Evolutionary conservation across 2,888 invertebrate genomes (phyloP), one percentile per base, ranked within the genome.

Genomic region (Diarsia brunnea): DNA sequence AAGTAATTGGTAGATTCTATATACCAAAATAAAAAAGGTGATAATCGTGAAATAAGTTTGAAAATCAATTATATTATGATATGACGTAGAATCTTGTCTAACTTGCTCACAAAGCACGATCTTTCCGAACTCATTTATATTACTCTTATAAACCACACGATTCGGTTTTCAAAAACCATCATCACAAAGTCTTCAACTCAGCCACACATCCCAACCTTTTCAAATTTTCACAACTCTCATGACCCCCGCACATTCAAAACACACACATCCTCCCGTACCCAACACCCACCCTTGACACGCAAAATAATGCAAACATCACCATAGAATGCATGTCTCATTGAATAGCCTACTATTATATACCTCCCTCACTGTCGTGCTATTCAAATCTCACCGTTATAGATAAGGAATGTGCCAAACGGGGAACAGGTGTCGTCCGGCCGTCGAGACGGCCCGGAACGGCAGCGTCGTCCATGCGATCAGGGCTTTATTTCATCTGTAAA

Each of bases 401-500:
- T 92, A 93, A 92, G 93, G 92, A 88, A 78, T 88, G 86, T 80
- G 89, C 82, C 89, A 90, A 91, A 91, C 92, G 88, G 91, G 89
- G 90, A 91, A 88, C 87, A 76, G 84, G 68, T 73, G 78, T 90
- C 91, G 90, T 90, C 92, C 91, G 91, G 90, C 69, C 71, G 84
- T 78, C 89, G 88, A 88, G 91, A 89, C 87, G 87, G 88, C 90
- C 89, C 91, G 88, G 87, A 81, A 85, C 78, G 65, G 74, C 72
- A 81, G 80, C 83, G 85, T 87, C 91, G 89, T 91, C 93, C 93
- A 93, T 93, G 91, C 91, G 92, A 85, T 88, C 90, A 86, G 89
- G 79, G 89, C 91, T 88, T 91, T 91, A 91, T 90, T 87, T 91
- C 91, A 92, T 90, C 94, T 94, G 94, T 64, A 91, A 93, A 91